Conservation (phyloP, 2,888 invertebrate species). For the Orthonevra nobilis region DNA sequence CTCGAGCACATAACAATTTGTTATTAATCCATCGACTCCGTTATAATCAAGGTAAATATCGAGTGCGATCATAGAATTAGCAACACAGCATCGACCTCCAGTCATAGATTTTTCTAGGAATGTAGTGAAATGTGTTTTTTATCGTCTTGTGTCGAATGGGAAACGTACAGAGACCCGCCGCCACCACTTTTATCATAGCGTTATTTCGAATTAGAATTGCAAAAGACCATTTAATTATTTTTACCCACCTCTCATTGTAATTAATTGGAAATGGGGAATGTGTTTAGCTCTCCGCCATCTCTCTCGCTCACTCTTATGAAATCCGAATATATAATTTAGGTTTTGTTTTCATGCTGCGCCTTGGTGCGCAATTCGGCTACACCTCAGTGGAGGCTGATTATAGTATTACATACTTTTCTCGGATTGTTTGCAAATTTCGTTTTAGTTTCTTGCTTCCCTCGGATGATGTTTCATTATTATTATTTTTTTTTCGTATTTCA, state of each 20-base stretch:
- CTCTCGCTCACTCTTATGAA: constrained; percentile 22
- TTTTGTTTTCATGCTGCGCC: constrained; percentile 9
- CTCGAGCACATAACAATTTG: constrained; percentile 25
- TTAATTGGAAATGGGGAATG: constrained; percentile 40
- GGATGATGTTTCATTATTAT: too few relatives aligned
- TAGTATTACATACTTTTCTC: not conserved
- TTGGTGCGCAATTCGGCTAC: not conserved
- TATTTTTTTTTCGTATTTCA: constrained; percentile 15
- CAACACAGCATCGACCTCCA: constrained; percentile 23
- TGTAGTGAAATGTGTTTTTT: constrained; percentile 22
- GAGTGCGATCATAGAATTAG: constrained; percentile 6
- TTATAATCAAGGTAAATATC: constrained; percentile 7
- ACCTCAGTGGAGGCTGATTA: constrained; percentile 16
- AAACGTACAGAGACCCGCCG: not conserved
- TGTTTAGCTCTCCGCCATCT: not conserved
- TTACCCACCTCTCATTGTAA: constrained; percentile 23
- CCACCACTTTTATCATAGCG: constrained; percentile 12
- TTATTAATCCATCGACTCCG: not conserved
- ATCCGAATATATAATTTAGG: constrained; percentile 30
- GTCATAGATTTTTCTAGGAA: constrained; percentile 20
- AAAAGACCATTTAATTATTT: constrained; percentile 53
- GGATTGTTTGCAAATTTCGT: constrained; percentile 28
- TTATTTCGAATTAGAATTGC: constrained; percentile 60
- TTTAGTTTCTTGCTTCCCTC: constrained; percentile 17
- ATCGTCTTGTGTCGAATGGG: constrained; percentile 19